Base-by-base conservation (phyloP, 2,113 vertebrate genomes). In the Rhipidura dahli region DNA sequence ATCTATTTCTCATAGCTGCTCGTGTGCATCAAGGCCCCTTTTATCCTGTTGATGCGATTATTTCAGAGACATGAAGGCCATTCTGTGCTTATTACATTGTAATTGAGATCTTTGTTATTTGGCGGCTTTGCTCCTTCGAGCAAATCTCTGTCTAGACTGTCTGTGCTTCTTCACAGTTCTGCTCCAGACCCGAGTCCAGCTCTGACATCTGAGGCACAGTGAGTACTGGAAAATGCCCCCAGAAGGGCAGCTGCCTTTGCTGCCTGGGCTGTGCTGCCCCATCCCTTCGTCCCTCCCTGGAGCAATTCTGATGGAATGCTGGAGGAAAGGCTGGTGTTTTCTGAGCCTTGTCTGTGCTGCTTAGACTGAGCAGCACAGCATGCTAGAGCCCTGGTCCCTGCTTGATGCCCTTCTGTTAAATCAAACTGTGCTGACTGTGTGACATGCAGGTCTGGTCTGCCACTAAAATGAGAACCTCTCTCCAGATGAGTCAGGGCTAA, bases 81-180 rank as follows among this genome's bases (percentile, higher is more conserved):
- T 87, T 91, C 61, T 2, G 13, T 60, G 77, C 91, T 89, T 61
- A 87, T 94, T 79, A 56, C 2, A 2, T 37, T 90, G 93, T 73
- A 94, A 92, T 73, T 90, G 79, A 96, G 83, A 88, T 88, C 90
- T 90, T 50, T 72, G 70, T 93, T 86, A 90, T 31, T 91, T 84
- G 84, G 63, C 1, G 0, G 57, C 78, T 87, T 90, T 53, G 69
- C 53, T 92, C 83, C 72, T 95, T 78, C 51, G 42, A 88, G 83
- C 88, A 90, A 91, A 80, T 54, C 45, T 57, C 15, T 53, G 33
- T 84, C 89, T 92, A 70, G 82, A 71, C 66, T 7, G 5, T 61
- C 76, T 63, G 3, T 59, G 39, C 72, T 66, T 39, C 79, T 68
- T 69, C 2, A 2, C 51, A 49, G 26, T 54, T 90, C 39, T 77